Percentiles rank a stretch among this genome's conserved stretches.
Conservation (phyloP, 2,888 invertebrate species). For the Lapara coniferarum region DNA sequence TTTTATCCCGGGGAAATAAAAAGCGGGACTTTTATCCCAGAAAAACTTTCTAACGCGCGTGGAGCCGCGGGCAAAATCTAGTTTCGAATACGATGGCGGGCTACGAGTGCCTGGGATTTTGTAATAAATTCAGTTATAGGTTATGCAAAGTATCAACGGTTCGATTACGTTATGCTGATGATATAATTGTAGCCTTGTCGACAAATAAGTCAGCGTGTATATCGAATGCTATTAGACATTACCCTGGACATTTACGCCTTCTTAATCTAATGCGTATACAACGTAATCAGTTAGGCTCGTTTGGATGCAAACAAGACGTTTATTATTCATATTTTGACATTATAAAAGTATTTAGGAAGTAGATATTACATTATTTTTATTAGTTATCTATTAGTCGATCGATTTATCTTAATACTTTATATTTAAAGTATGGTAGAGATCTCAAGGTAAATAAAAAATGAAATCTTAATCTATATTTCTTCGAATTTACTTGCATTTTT, state of each 20-base stretch:
- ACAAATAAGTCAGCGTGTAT: conserved; percentile 40
- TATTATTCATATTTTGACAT: neutral
- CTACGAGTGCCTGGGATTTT: conserved; percentile 15
- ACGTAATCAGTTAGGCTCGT: conserved; percentile 16
- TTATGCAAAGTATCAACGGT: conserved; percentile 53
- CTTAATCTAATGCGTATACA: neutral
- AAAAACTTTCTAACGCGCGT: too few species aligned
- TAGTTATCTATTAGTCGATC: too few species aligned
- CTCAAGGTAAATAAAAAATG: too few species aligned
- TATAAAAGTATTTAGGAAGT: neutral
- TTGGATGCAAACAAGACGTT: neutral
- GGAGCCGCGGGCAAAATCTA: too few species aligned
- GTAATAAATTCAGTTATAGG: conserved; percentile 56
- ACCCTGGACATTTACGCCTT: neutral
- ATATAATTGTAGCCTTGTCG: conserved; percentile 58
- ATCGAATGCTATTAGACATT: conserved; percentile 12
- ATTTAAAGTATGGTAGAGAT: neutral
- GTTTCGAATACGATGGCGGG: conserved; percentile 19
- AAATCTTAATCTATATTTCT: too few species aligned
- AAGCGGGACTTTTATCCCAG: too few species aligned
- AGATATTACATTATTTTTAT: neutral
- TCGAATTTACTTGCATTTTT: too few species aligned
- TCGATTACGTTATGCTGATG: conserved; percentile 52
- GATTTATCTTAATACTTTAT: too few species aligned
- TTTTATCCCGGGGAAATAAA: too few species aligned